Base-by-base conservation (phyloP, 2,888 invertebrate species). In the Sinopyrophorus schimmeli region DNA sequence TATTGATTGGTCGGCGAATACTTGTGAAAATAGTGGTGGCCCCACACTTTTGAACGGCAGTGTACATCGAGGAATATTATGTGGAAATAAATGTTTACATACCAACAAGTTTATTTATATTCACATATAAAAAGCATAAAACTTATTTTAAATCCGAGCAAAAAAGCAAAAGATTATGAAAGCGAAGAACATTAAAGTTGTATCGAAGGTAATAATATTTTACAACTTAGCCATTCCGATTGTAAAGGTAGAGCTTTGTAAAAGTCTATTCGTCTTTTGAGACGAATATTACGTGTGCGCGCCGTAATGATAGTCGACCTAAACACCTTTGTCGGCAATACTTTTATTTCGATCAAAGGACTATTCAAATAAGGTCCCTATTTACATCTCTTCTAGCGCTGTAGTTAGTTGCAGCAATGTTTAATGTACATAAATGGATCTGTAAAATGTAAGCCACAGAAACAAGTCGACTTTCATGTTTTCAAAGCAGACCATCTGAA, bases 381-480 rank as follows among this genome's bases (percentile, higher is more conserved):
- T 37, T 44, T 39, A 39, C 21, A 1, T 39, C 28, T 28, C 32
- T 46, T 30, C 31, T 24, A 24, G 11, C 31, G 10, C 11, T 24
- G 39, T 26, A 26, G 11, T n/a, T n/a, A n/a, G n/a, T 23, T 32
- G 35, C 26, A 14, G 16, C 28, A 27, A 39, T 12, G 28, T 10
- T n/a, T n/a, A 35, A 7, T 18, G 30, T 26, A 35, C 35, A 26
- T 43, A 43, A 43, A 43, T 43, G 43, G 27, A 20, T 21, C 12
- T 21, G 21, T 27, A 21, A 44, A 37, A 20, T 30, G 30, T 21
- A 40, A 40, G 31, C 28, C 27, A 16, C 27, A 27, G 21, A 37
- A 44, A 44, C 35, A 16, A 42, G 18, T 27, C 18, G 44, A 44
- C 44, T 44, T 44, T 44, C 44, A 44, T 35, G 28, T 6, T 14